Base-by-base conservation (phyloP, 2,113 vertebrate species). In the Anseranas semipalmata region DNA sequence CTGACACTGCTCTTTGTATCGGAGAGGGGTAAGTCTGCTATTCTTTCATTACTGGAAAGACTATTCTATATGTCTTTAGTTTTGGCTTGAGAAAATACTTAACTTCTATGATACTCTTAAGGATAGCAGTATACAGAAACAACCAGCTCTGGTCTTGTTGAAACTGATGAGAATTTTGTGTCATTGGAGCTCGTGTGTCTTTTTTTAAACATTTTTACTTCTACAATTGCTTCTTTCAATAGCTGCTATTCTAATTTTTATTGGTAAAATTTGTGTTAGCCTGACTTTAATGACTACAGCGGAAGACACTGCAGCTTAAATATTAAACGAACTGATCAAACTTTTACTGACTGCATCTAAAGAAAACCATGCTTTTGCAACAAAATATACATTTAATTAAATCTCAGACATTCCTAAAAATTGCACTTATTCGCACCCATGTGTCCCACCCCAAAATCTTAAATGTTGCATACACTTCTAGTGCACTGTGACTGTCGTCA, bases 401-500 rank as follows among this genome's bases (percentile, higher is more conserved):
- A 85, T 46, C 15, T 71, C 35, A 84, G 6, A 27, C 16, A 35
- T 77, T 73, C 53, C 32, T 74, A 50, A 89, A 92, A 74, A 59
- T 24, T 37, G 1, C 15, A 75, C 4, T 52, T 84, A 35, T 60
- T 92, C 74, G n/a, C n/a, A 59, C 9, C 86, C 37, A 13, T 48
- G 56, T 24, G 21, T 73, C 82, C 32, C 41, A 58, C 21, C 9
- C 50, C 11, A 7, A n/a, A 37, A 87, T 85, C 67, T 93, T 90
- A 85, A 96, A 95, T 83, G 83, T 58, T 90, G 18, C 58, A 52
- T 73, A 43, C 14, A 48, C 39, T 93, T 85, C 33, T 87, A 87
- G 28, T 32, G n/a, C 45, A 52, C 21, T 90, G 43, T 62, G 37
- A 46, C 37, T 73, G 19, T 66, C 6, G 0, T 58, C 48, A 70